Evolutionary conservation across 2,113 vertebrate species (phyloP).

Genomic region (Formicarius rufipectus): DNA sequence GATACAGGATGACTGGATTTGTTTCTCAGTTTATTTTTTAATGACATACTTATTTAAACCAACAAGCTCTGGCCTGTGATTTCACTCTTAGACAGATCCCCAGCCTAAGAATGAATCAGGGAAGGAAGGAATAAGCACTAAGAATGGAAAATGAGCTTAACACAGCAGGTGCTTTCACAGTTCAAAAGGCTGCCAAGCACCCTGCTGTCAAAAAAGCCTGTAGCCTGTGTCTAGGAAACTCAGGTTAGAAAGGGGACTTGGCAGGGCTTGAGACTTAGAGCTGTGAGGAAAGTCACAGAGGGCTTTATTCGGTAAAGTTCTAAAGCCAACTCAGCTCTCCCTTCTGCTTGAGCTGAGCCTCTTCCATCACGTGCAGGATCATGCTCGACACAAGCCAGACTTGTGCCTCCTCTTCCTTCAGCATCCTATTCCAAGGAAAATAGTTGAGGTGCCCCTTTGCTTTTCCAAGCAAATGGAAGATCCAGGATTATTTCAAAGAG

Average conservation of each 20-base stretch:
- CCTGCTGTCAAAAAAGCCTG: slow-evolving; percentile 44
- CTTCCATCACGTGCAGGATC: not conserved
- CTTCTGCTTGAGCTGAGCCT: not conserved
- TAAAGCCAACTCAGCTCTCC: not conserved
- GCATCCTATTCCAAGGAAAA: not conserved
- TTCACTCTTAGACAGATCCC: not conserved
- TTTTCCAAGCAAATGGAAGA: not conserved
- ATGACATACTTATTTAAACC: slow-evolving; percentile 1
- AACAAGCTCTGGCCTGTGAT: slow-evolving; percentile 3
- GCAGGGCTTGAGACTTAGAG: not conserved
- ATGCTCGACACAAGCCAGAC: not conserved
- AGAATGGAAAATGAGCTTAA: slow-evolving; percentile 60
- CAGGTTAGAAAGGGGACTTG: slow-evolving; percentile 4
- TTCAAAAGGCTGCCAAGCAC: slow-evolving; percentile 57
- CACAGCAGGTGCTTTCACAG: slow-evolving; percentile 41
- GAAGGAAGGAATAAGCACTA: slow-evolving; percentile 33
- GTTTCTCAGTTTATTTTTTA: not conserved
- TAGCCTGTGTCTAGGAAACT: slow-evolving; percentile 13
- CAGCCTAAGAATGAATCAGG: not conserved
- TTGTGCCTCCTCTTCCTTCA: not conserved
- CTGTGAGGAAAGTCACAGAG: not conserved
- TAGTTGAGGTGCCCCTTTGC: not conserved
- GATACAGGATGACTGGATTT: not conserved
- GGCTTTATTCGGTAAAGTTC: not conserved
- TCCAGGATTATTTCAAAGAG: not conserved